Conservation (phyloP, 2,797 vertebrate genomes). For the Clarias fuscus region DNA sequence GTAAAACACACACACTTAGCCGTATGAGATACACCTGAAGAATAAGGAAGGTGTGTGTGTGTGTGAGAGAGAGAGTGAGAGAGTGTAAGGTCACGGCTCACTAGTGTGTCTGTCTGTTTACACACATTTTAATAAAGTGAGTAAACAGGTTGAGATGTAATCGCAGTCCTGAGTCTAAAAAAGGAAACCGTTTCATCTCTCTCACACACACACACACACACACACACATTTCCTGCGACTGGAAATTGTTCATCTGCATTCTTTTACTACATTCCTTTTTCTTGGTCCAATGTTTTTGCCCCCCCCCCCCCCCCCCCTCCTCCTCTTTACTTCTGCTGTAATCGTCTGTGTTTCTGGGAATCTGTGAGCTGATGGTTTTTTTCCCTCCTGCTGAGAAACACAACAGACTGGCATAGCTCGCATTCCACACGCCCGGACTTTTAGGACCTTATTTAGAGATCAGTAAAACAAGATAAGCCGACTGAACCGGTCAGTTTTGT, state of each 20-base stretch:
- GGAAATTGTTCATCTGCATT: neutral
- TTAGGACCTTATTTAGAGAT: constrained; percentile 42
- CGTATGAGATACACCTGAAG: too few species aligned
- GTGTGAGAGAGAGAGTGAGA: too few species aligned
- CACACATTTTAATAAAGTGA: neutral
- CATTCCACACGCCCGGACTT: constrained; percentile 49
- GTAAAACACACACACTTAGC: neutral
- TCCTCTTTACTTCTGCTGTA: neutral
- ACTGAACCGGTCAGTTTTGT: neutral
- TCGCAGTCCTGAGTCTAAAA: neutral
- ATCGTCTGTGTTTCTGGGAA: constrained; percentile 25
- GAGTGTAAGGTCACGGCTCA: neutral
- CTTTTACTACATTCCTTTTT: neutral
- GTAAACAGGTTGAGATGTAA: neutral
- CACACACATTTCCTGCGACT: neutral
- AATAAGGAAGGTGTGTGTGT: too few species aligned
- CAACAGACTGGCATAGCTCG: constrained; percentile 66
- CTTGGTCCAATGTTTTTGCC: neutral
- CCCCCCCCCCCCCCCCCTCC: too few species aligned
- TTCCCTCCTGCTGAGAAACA: constrained; percentile 70
- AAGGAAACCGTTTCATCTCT: neutral
- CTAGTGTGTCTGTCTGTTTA: neutral
- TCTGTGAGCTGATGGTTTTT: constrained; percentile 62
- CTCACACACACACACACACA: neutral
- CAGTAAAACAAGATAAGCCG: neutral